Conservation (phyloP, 2,113 vertebrate species). For the Butastur rufipennis region DNA sequence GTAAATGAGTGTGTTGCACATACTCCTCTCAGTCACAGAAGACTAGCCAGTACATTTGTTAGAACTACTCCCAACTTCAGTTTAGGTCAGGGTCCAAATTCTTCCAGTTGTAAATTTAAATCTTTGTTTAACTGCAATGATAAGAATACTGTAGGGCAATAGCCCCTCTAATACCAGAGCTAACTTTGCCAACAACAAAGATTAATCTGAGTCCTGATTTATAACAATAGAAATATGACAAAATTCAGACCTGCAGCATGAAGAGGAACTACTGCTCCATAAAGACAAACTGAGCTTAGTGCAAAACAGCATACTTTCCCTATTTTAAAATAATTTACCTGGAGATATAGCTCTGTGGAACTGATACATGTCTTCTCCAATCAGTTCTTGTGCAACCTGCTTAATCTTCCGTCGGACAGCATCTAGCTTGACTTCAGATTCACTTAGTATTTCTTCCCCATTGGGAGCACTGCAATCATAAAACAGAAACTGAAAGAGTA, state of each 20-base stretch:
- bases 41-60: not conserved
- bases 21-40: not conserved
- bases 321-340: constrained; percentile 71
- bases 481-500: not conserved
- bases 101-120: not conserved
- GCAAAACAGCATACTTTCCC: not conserved
- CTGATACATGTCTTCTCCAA: constrained; percentile 91
- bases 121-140: not conserved
- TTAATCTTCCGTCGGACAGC: constrained; percentile 88
- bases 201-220: not conserved
- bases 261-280: not conserved
- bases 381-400: constrained; percentile 88
- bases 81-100: not conserved
- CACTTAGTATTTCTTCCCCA: constrained; percentile 83
- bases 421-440: constrained; percentile 89
- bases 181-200: not conserved
- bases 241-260: not conserved
- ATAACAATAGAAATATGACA: not conserved
- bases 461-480: constrained; percentile 80
- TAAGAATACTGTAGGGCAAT: not conserved
- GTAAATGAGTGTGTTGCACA: not conserved
- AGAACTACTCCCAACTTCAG: not conserved
- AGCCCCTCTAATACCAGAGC: not conserved
- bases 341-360: constrained; percentile 92
- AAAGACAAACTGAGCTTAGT: not conserved